Conservation (phyloP, 2,113 vertebrate genomes). For the Tachysurus fulvidraco region DNA sequence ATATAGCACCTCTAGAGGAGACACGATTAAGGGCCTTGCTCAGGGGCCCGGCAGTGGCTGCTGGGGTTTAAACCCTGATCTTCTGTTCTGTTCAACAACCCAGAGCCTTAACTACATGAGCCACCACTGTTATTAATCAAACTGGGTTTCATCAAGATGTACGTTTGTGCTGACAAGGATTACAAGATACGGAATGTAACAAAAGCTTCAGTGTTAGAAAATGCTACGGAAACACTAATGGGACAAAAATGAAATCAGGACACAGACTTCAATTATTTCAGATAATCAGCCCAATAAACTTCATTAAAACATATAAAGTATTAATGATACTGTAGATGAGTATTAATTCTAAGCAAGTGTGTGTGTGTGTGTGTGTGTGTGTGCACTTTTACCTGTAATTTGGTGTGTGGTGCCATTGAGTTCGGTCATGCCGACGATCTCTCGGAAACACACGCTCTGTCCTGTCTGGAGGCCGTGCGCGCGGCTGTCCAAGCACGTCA, state of each 20-base stretch:
- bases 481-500: constrained; percentile 92
- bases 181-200: too few relatives aligned
- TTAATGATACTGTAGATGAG: background rate
- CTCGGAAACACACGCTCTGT: constrained; percentile 87
- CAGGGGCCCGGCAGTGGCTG: too few relatives aligned
- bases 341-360: background rate
- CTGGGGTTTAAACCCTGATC: too few relatives aligned
- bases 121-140: too few relatives aligned
- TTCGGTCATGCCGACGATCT: constrained; percentile 89
- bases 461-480: constrained; percentile 92
- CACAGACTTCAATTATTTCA: background rate
- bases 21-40: too few relatives aligned
- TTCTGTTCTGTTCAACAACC: too few relatives aligned
- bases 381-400: constrained; percentile 81
- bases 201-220: too few relatives aligned
- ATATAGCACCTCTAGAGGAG: too few relatives aligned
- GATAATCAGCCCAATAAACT: too few relatives aligned
- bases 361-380: background rate
- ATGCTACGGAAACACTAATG: background rate
- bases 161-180: too few relatives aligned
- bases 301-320: background rate
- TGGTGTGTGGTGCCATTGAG: constrained; percentile 83
- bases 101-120: too few relatives aligned
- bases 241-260: background rate
- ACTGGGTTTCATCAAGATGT: too few relatives aligned